A percentile compares a stretch with the other conserved stretches of the same genome.
These are phyloP conservation scores for Lophura nycthemera DNA, from an alignment of 2,113 vertebrate genomes.

Conservation along the genomic window DNA sequence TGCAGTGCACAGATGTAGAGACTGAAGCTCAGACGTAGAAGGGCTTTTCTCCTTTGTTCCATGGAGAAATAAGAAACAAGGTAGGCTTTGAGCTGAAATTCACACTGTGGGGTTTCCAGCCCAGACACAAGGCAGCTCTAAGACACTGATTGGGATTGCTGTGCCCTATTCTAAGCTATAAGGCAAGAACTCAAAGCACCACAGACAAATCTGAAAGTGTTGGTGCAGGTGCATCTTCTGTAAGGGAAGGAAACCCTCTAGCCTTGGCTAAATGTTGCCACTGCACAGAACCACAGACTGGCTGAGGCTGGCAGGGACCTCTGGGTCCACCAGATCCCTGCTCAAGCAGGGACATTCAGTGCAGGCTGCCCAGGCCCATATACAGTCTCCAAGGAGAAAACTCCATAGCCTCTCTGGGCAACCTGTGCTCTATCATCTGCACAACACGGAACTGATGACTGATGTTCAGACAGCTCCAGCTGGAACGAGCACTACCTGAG, in stretches of 20 bases:
- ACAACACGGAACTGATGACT: not conserved
- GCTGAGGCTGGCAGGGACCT: not conserved
- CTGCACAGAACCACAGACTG: not conserved
- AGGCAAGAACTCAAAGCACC: not conserved
- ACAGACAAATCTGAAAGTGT: accelerated
- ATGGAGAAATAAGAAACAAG: not conserved
- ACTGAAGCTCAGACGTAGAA: accelerated
- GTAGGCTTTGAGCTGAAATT: not conserved
- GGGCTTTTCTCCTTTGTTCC: not conserved
- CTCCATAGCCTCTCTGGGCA: not conserved
- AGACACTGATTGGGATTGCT: not conserved
- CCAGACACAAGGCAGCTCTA: not conserved
- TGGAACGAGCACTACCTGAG: not conserved
- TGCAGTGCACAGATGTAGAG: not conserved
- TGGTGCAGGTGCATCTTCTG: not conserved
- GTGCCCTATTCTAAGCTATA: not conserved
- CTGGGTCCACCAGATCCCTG: not conserved
- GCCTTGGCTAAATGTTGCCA: not conserved
- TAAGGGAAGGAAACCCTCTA: not conserved
- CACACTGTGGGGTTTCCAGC: not conserved
- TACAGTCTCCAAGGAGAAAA: not conserved
- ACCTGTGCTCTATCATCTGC: not conserved
- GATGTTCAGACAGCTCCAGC: not conserved
- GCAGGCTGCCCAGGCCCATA: not conserved
- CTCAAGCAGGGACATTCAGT: not conserved